Base-by-base conservation (phyloP, 2,888 invertebrate species). In the Lissocephala sabroskyi region DNA sequence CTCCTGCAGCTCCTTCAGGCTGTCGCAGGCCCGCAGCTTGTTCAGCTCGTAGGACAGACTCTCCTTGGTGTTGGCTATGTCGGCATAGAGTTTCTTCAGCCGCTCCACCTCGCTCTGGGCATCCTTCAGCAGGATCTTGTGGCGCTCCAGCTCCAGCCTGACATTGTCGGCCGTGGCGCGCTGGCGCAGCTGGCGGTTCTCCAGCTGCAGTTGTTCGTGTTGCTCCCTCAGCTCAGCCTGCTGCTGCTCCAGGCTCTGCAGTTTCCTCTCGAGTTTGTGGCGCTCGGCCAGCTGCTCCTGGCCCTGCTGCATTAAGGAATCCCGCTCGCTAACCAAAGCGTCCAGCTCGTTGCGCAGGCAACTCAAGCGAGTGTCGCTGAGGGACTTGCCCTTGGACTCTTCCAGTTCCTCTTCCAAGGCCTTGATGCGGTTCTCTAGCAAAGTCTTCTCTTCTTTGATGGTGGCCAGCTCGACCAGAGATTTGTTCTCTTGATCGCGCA, bases 1-100 rank as follows among this genome's bases (percentile, higher is more conserved):
- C 62, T 84, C 86, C 52, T 86, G 86, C 66, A 88, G 78, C 45
- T 86, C 85, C 52, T 86, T 86, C 0, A 85, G 67, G 5, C 82
- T 82, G 7, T 88, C 88, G 36, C 78, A 83, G 52, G 86, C 86
- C 56, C 87, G 86, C 30, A 88, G 60, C 42, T 89, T 87, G 59
- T 86, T 87, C 33, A 90, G 71, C 68, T 90, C 88, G 55, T 87
- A 86, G 17, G 86, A 81, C 3, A 88, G 81, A n/a, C 87, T 77
- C 48, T 90, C 90, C 40, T 90, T 88, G 4, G 87, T 85, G 54
- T 87, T 87, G 54, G 89, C 89, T 2, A 89, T 88, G 80, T 89
- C 82, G 41, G 85, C 84, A 51, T 86, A 89, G 4, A 88, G 74
- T 17, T 82, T 86, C 61, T 88, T 89, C 0, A 89, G 74, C 3